phyloP scores from a whole-genome alignment of 2,113 vertebrate species.

The Excalfactoria chinensis region DNA sequence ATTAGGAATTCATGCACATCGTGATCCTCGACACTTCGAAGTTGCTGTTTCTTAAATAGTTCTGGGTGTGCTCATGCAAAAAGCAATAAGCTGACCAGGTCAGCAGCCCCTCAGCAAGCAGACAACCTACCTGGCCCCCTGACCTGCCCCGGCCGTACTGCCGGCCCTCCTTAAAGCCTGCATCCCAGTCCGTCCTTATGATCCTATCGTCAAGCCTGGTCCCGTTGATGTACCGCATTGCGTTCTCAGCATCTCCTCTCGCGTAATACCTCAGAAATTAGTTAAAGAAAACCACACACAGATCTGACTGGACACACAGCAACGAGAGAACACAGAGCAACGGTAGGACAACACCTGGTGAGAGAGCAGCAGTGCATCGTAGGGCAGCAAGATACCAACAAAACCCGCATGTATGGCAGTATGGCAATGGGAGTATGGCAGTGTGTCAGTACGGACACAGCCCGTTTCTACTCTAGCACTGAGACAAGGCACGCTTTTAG shows the following conservation, averaged over 20 bases:
- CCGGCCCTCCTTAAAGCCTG: constrained; percentile 88
- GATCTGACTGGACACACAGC: too few relatives aligned
- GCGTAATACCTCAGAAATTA: constrained; percentile 80
- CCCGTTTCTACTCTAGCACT: too few relatives aligned
- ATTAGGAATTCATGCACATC: accelerated
- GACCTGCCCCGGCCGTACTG: constrained; percentile 90
- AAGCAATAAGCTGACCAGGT: not conserved
- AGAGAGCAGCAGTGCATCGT: too few relatives aligned
- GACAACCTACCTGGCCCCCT: constrained; percentile 85
- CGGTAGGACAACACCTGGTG: too few relatives aligned
- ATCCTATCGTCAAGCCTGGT: constrained; percentile 89
- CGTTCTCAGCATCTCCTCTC: constrained; percentile 83
- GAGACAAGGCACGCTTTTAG: too few relatives aligned
- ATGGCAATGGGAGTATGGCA: too few relatives aligned
- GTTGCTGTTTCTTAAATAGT: not conserved
- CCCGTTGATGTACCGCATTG: constrained; percentile 88
- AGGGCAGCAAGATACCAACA: too few relatives aligned
- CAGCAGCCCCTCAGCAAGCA: not conserved
- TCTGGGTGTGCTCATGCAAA: not conserved
- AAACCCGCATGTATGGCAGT: too few relatives aligned
- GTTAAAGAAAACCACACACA: not conserved
- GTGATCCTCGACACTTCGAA: not conserved
- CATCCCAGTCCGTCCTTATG: constrained; percentile 92
- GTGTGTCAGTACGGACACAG: too few relatives aligned
- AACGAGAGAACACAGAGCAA: too few relatives aligned